Conservation (phyloP, 1,140 invertebrate genomes). For the Macrocentrus cingulum region DNA sequence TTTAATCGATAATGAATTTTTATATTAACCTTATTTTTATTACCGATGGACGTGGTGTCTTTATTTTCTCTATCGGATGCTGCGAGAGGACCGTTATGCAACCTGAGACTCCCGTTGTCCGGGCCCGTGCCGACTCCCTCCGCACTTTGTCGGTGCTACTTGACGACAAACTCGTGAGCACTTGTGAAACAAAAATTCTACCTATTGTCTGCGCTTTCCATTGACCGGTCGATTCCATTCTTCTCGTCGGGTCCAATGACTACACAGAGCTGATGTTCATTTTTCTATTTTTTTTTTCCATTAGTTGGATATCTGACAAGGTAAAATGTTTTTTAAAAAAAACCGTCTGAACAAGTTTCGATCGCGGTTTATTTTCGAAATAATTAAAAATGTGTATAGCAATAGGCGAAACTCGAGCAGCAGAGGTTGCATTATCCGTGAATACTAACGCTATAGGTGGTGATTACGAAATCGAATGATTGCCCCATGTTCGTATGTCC, state of each 20-base stretch:
- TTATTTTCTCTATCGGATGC: too few species aligned
- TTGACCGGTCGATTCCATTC: not conserved
- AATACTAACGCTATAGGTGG: too few species aligned
- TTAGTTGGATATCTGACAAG: not conserved
- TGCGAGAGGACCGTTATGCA: slow-evolving; percentile 19
- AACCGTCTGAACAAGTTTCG: too few species aligned
- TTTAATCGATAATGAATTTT: too few species aligned
- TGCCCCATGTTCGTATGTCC: slow-evolving; percentile 12
- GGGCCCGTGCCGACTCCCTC: not conserved
- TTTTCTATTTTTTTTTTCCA: not conserved
- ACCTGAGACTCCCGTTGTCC: slow-evolving; percentile 24
- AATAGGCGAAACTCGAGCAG: too few species aligned
- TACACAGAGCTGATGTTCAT: too few species aligned
- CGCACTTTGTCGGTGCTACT: not conserved
- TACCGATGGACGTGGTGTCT: too few species aligned
- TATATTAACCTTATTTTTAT: too few species aligned
- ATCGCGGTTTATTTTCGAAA: too few species aligned
- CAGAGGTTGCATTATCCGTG: not conserved
- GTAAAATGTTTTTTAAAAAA: not conserved
- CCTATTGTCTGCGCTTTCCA: too few species aligned
- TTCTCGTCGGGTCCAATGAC: not conserved
- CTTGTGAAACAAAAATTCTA: not conserved
- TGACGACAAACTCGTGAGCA: not conserved
- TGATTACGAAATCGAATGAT: slow-evolving; percentile 20
- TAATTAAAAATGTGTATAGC: too few species aligned